Conservation (phyloP, 2,113 vertebrate genomes). For the Psilopsiagon aymara region DNA sequence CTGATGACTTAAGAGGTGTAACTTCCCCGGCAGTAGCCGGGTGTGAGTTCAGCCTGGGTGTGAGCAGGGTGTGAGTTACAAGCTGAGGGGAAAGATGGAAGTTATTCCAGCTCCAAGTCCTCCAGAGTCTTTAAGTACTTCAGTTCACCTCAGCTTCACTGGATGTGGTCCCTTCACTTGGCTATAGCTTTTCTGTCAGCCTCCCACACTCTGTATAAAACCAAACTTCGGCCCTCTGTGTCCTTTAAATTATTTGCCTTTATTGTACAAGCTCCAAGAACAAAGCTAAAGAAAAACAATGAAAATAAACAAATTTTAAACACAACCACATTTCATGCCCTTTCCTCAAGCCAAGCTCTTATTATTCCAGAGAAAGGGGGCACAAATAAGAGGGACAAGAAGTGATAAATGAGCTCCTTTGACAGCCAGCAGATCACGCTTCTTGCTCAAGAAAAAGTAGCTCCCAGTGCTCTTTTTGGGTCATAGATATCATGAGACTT, state of each 20-base stretch:
- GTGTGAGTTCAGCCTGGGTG: conserved; percentile 44
- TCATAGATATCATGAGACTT: conserved; percentile 34
- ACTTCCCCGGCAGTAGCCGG: neutral
- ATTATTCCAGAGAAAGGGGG: conserved; percentile 40
- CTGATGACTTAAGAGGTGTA: neutral
- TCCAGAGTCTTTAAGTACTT: conserved; percentile 20
- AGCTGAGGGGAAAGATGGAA: conserved; percentile 31
- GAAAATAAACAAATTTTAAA: conserved; percentile 71
- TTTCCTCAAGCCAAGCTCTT: conserved; percentile 38
- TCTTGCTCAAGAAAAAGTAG: conserved; percentile 35
- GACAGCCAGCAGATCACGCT: neutral
- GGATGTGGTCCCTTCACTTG: neutral
- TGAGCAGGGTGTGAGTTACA: conserved; percentile 10
- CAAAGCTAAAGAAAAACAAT: conserved; percentile 69
- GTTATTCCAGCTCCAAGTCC: neutral
- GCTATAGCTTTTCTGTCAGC: conserved; percentile 4
- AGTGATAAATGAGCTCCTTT: conserved; percentile 44
- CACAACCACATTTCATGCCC: conserved; percentile 66
- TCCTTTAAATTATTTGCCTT: conserved; percentile 65
- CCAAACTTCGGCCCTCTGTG: conserved; percentile 37
- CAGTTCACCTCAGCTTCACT: neutral
- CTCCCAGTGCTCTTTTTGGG: conserved; percentile 26
- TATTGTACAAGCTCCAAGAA: conserved; percentile 65
- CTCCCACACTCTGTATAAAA: conserved; percentile 48
- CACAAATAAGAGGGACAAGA: conserved; percentile 52